These are phyloP conservation scores for Fragum sueziense DNA, from an alignment of 2,888 invertebrate genomes.

Conservation along the genomic window DNA sequence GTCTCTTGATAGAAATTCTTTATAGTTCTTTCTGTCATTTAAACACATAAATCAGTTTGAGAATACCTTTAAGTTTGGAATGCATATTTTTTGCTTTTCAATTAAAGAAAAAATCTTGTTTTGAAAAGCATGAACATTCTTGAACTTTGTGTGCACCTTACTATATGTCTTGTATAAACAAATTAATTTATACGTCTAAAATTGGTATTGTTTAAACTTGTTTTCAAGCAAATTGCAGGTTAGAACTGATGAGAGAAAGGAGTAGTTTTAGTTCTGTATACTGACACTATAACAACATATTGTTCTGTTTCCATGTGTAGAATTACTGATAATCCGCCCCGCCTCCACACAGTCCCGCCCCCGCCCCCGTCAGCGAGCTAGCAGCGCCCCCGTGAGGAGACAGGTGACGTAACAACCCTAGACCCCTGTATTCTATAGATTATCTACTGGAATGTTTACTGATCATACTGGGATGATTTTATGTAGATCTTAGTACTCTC, in stretches of 20 bases:
- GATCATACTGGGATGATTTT: slow-evolving; percentile 18
- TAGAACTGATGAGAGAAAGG: background rate
- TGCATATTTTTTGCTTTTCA: too few species aligned
- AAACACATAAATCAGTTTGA: too few species aligned
- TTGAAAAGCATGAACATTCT: too few species aligned
- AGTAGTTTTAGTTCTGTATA: background rate
- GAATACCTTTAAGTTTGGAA: too few species aligned
- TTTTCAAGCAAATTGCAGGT: background rate
- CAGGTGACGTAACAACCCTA: slow-evolving; percentile 49
- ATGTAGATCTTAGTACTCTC: slow-evolving; percentile 6
- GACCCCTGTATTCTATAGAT: slow-evolving; percentile 23
- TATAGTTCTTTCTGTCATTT: too few species aligned
- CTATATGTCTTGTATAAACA: too few species aligned
- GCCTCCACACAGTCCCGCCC: slow-evolving; percentile 42
- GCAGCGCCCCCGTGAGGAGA: slow-evolving; percentile 55
- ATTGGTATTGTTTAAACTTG: too few species aligned
- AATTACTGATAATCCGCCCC: slow-evolving; percentile 60
- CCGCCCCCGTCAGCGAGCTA: slow-evolving; percentile 51
- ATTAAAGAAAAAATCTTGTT: too few species aligned
- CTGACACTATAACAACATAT: background rate
- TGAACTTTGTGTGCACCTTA: too few species aligned
- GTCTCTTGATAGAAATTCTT: too few species aligned
- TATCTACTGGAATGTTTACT: slow-evolving; percentile 15
- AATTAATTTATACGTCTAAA: too few species aligned
- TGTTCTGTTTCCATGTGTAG: slow-evolving; percentile 41